These are phyloP conservation scores for Orgyia antiqua DNA, from an alignment of 2,888 invertebrate species.

Conservation along the genomic window DNA sequence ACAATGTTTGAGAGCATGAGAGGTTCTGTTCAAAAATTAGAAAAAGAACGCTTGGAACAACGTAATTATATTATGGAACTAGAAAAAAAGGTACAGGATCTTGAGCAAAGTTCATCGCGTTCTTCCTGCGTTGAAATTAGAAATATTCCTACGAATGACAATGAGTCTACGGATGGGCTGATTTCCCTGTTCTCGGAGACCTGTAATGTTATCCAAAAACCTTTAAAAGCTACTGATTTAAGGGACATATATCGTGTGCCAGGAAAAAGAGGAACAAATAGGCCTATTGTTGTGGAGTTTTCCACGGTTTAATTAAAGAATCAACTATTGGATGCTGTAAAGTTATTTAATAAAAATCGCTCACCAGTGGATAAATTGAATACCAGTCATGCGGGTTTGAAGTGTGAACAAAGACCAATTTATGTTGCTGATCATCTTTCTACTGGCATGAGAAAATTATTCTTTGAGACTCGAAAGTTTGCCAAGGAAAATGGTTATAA, in stretches of 20 bases:
- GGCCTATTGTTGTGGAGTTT: background rate
- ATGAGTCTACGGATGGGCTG: background rate
- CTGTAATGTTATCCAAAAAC: background rate
- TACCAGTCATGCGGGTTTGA: background rate
- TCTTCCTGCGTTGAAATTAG: background rate
- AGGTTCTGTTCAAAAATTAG: background rate
- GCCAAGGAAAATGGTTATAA: background rate
- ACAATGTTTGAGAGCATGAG: background rate
- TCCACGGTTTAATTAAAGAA: background rate
- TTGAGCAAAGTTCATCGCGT: background rate
- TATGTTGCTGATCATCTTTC: slow-evolving; percentile 2
- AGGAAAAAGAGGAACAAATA: background rate
- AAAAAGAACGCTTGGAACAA: background rate
- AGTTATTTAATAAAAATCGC: background rate
- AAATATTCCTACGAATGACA: background rate
- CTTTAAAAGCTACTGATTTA: background rate
- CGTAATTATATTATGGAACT: background rate
- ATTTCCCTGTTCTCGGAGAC: background rate
- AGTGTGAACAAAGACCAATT: background rate
- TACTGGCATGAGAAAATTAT: background rate
- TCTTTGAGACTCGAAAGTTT: slow-evolving; percentile 1
- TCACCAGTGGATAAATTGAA: background rate
- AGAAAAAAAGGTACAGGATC: slow-evolving; percentile 1
- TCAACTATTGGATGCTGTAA: background rate
- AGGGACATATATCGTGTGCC: slow-evolving; percentile 1